Percentiles rank a stretch among this genome's conserved stretches.
These are phyloP conservation scores for Penaeus monodon DNA, from an alignment of 2,888 invertebrate genomes.

Conservation along the genomic window DNA sequence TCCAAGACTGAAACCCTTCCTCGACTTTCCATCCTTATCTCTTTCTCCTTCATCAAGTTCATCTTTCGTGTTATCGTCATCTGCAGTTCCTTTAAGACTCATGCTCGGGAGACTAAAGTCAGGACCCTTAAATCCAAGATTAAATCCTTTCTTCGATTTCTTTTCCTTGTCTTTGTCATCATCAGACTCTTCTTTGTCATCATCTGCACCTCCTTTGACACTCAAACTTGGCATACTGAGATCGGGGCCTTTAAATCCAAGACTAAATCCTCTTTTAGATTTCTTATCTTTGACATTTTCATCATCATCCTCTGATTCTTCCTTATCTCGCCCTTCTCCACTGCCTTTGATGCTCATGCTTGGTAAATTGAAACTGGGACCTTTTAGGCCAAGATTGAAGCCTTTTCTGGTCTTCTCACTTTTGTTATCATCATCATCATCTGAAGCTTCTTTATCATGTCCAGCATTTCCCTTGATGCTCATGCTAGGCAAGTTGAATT, in stretches of 20 bases:
- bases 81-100: too few species aligned
- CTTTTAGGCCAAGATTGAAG: slow-evolving; percentile 44
- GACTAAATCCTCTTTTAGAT: slow-evolving; percentile 18
- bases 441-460: too few species aligned
- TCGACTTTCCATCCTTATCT: background rate
- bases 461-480: too few species aligned
- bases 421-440: background rate
- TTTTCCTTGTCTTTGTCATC: background rate
- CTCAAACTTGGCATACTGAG: slow-evolving; percentile 31
- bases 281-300: background rate
- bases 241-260: slow-evolving; percentile 36
- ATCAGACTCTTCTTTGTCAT: background rate
- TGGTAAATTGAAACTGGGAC: slow-evolving; percentile 33
- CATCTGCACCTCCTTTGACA: background rate
- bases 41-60: background rate
- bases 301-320: slow-evolving; percentile 11
- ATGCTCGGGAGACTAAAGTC: slow-evolving; percentile 22
- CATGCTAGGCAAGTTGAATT: too few species aligned
- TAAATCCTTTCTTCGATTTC: background rate
- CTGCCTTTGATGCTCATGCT: slow-evolving; percentile 32
- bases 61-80: background rate
- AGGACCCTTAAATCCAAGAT: slow-evolving; percentile 12
- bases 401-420: slow-evolving; percentile 18
- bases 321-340: background rate
- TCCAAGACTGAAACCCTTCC: background rate